Conservation (phyloP, 2,797 vertebrate species). For the Brotogeris chrysoptera region DNA sequence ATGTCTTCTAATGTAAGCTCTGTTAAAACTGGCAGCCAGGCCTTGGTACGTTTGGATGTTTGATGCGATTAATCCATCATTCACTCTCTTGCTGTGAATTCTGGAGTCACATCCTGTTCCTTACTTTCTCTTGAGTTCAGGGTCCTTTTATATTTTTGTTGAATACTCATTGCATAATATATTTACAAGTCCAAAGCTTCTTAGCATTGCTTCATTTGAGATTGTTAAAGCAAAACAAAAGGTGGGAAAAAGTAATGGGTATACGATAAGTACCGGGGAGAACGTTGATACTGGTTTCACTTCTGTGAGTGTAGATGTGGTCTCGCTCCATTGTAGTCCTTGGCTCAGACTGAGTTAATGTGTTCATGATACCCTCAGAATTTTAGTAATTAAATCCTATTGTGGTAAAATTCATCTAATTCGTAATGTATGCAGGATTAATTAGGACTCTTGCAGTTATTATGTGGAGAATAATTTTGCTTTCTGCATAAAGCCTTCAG, state of each 20-base stretch:
- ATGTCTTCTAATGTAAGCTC: neutral
- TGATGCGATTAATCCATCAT: neutral
- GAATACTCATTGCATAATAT: neutral
- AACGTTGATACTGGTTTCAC: neutral
- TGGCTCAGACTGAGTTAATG: neutral
- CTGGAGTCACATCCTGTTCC: neutral
- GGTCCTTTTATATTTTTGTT: neutral
- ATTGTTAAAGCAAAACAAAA: neutral
- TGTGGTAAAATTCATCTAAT: neutral
- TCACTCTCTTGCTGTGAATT: neutral
- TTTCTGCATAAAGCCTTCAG: neutral
- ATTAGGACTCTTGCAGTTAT: neutral
- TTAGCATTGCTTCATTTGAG: neutral
- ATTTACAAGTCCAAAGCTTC: neutral
- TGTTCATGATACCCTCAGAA: neutral
- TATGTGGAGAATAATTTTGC: neutral
- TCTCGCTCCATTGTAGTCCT: neutral
- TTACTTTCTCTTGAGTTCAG: neutral
- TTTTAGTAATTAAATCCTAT: neutral
- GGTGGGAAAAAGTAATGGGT: neutral
- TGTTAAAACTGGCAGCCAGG: neutral
- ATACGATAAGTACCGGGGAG: neutral
- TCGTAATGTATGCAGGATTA: neutral
- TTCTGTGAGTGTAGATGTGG: neutral
- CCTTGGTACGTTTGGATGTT: neutral